Evolutionary conservation across 2,797 vertebrate species (phyloP), one percentile per base, ranked within the genome.

Genomic region (Perodicticus potto): DNA sequence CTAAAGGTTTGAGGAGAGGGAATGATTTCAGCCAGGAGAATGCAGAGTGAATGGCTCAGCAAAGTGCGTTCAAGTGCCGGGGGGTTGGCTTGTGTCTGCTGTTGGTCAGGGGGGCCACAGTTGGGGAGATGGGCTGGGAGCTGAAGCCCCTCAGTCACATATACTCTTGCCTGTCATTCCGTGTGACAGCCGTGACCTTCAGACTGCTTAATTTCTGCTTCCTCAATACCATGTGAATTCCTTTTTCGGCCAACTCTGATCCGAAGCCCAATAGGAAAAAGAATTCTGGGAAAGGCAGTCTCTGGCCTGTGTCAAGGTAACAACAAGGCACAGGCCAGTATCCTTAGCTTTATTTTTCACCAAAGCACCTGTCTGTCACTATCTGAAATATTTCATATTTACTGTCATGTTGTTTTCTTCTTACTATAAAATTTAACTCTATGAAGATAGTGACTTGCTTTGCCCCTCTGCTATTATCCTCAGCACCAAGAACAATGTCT

Each of bases 201-300:
- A 25, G 19, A 37, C n/a, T 25, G 27, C 19, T 73, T 78, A 53
- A 29, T 67, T 87, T 91, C 57, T 90, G 37, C 49, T 32, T 86
- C 34, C 32, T 73, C 73, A 65, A 77, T 40, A 25, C n/a, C 45
- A 40, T 13, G 73, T 4, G 17, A 13, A 4, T 13, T 93, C 32
- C 23, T 55, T 45, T 65, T 59, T 76, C 85, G 73, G 59, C 12
- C 2, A 37, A 25, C 34, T 65, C 11, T 69, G 40, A 78, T 11
- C 11, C 43, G 37, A 29, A 72, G 29, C 5, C 34, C n/a, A 13
- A 59, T 25, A 61, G 55, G 49, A 53, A 85, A 76, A 85, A 29
- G 32, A 82, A 72, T 93, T 81, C 59, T 91, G 70, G 89, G 37
- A 82, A 81, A 61, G 53, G 7, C 53, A 86, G 53, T 85, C 93